Evolutionary conservation across 2,113 vertebrate species (phyloP).

Genomic region (Otus sunia): DNA sequence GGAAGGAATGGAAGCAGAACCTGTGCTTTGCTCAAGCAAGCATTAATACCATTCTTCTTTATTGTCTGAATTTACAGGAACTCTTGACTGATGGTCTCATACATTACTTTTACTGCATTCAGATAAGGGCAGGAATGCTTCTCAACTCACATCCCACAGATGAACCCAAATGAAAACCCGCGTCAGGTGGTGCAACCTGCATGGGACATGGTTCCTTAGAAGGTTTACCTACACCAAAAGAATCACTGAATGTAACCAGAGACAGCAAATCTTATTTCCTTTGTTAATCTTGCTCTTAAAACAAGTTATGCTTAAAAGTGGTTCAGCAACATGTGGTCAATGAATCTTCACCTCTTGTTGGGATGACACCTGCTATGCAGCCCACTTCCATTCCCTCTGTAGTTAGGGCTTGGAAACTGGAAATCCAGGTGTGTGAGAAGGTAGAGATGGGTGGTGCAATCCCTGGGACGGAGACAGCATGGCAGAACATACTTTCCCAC

Average conservation of each 20-base stretch:
- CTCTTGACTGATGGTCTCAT: background rate
- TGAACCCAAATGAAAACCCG: background rate
- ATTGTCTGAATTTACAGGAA: background rate
- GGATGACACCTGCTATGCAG: background rate
- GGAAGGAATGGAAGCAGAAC: background rate
- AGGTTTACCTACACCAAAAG: background rate
- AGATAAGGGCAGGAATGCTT: background rate
- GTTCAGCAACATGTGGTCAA: background rate
- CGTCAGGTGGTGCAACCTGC: background rate
- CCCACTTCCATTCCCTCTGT: background rate
- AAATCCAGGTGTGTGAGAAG: background rate
- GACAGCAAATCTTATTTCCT: background rate
- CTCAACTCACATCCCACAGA: background rate
- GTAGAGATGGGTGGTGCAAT: background rate
- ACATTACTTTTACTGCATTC: background rate
- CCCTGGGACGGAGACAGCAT: background rate
- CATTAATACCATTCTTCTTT: background rate
- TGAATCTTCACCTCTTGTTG: background rate
- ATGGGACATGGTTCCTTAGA: background rate
- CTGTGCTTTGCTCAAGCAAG: background rate
- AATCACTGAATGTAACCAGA: background rate
- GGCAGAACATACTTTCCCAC: background rate
- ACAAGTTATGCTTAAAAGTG: background rate
- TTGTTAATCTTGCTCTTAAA: background rate
- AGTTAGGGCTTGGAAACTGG: background rate